Evolutionary conservation across 1,140 invertebrate genomes (phyloP), one percentile per base, ranked within the genome.

Genomic region (Zaprionus ghesquierei): DNA sequence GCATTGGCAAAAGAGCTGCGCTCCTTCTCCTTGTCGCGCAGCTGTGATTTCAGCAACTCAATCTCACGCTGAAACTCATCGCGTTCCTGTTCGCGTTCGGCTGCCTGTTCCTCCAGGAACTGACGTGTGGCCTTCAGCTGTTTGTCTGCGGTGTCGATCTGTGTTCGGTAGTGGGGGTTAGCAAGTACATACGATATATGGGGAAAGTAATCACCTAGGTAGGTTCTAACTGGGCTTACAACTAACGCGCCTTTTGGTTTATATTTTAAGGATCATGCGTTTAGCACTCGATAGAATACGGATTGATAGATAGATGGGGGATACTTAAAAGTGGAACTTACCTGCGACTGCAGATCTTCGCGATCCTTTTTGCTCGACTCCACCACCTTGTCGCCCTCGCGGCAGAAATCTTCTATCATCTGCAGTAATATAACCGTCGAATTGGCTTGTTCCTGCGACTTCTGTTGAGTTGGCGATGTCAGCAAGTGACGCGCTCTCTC

Each of bases 111-210:
- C 80, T 97, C 96, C 64, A 97, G 93, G 92, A 97, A 97, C 87
- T 94, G 93, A 1, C 95, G 93, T 1, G 95, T 96, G 13, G 94
- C 93, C 77, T 94, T 94, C 41, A 96, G 93, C 92, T 96, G 95
- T 66, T 96, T 96, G 92, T 97, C 96, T 25, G 96, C 95, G 41
- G 95, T 95, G 71, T 95, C 95, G 80, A 97, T 94, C 96, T 97
- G 84, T 62, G 66, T 66, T 71, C n/a, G 35, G 35, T 41, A n/a
- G 73, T 46, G 18, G 41, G 46, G 56, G 50, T 18, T 58, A 49
- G 59, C 54, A 60, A 69, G 76, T 29, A 29, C n/a, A n/a, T n/a
- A n/a, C n/a, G n/a, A n/a, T 62, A 60, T 68, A 76, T 41, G 15
- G 5, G 68, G 74, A 41, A 59, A 49, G 44, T 60, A 62, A 51